Conservation (phyloP, 2,797 vertebrate genomes). For the Schizopygopsis malacanthus region DNA sequence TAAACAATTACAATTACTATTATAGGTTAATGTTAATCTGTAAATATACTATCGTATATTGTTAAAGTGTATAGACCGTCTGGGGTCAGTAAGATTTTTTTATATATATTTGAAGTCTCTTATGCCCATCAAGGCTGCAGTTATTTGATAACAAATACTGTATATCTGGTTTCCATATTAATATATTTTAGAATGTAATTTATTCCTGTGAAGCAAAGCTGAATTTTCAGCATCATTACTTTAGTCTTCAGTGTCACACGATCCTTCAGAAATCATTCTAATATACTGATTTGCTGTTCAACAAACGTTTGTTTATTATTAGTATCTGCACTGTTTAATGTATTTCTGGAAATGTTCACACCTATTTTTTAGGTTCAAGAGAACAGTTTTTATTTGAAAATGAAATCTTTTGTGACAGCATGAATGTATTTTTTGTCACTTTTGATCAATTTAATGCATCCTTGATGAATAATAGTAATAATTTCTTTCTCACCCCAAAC, state of each 20-base stretch:
- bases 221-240: background rate
- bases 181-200: background rate
- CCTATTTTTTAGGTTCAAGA: background rate
- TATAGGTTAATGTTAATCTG: background rate
- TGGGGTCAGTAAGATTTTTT: background rate
- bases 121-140: background rate
- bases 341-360: background rate
- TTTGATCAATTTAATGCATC: too few relatives aligned
- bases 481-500: too few relatives aligned
- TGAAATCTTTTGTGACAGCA: background rate
- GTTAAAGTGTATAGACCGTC: background rate
- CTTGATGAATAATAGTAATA: too few relatives aligned
- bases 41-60: background rate
- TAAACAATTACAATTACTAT: background rate
- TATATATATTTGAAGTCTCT: background rate
- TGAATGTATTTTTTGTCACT: background rate
- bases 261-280: background rate
- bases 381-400: background rate
- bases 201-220: background rate
- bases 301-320: background rate
- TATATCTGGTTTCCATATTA: background rate
- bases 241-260: background rate
- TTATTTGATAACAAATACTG: background rate
- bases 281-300: background rate
- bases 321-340: background rate